Evolutionary conservation across 2,797 vertebrate species (phyloP), one percentile per base, ranked within the genome.

Genomic region (Sebastes baramenuke): DNA sequence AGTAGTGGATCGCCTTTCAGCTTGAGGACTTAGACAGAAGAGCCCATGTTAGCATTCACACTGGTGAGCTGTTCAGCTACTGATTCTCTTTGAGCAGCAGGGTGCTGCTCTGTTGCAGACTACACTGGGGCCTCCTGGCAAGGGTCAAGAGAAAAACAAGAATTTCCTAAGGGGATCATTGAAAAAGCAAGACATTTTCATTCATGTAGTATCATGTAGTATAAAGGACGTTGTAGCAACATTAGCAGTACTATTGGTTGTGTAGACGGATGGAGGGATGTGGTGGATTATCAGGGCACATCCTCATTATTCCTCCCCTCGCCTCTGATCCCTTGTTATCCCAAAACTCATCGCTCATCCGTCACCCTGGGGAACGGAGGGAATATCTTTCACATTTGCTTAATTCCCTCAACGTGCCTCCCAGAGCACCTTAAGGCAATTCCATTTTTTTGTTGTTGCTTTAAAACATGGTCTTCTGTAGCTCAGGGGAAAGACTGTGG

Each of bases 301-400:
- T 88, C 82, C 74, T 90, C 86, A 87, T 90, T 89, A 92, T 89
- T 88, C 80, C 65, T 85, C 75, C 67, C 72, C 71, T 81, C 59
- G 30, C 59, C 72, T 88, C 78, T 91, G 88, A 94, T 91, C 87
- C 86, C 81, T 85, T 84, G 87, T 92, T 91, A 92, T 92, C 80
- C 82, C 72, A 80, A 85, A 66, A 81, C 67, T 89, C 83, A 89
- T 90, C 80, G 1, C 76, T 92, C 86, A 84, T 83, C 83, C 67
- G 9, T 80, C 82, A 79, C 86, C 79, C 75, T 25, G 27, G 88
- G 81, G 89, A 87, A 62, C 22, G 25, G 79, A 80, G 72, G 62
- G 69, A 82, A 85, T 88, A 84, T 79, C 75, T 81, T 85, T 76
- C 72, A 79, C 68, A 88, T 88, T 88, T 88, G 55, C 69, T 87